Percentiles rank a stretch among this genome's conserved stretches.
Evolutionary conservation across 2,888 invertebrate genomes (phyloP).

Genomic region (Leptopterna dolabrata): DNA sequence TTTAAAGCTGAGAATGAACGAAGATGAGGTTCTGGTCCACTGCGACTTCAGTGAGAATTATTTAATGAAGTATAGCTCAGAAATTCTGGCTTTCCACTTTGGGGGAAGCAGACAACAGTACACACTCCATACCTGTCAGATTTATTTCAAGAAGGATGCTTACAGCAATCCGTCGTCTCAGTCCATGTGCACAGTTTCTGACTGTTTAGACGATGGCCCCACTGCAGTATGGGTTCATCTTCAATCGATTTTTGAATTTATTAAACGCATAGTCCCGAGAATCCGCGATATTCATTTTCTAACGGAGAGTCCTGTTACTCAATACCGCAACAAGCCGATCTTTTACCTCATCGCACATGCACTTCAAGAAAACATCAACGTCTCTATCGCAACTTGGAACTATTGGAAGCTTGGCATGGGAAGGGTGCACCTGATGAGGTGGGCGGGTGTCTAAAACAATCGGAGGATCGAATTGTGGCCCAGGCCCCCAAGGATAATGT

Average conservation of each 20-base stretch:
- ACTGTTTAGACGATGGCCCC: too few relatives aligned
- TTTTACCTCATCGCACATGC: constrained; percentile 25
- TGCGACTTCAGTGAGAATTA: too few relatives aligned
- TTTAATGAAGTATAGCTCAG: background rate
- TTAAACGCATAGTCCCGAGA: too few relatives aligned
- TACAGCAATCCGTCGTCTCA: constrained; percentile 11
- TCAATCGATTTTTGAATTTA: too few relatives aligned
- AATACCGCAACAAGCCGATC: constrained; percentile 29
- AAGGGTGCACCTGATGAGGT: too few relatives aligned
- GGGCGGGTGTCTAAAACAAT: too few relatives aligned
- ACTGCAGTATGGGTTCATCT: constrained; percentile 37
- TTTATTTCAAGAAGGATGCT: constrained; percentile 18
- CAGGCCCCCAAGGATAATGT: constrained; percentile 8
- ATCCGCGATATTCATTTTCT: background rate
- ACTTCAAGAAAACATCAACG: background rate
- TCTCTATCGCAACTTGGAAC: background rate
- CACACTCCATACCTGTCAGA: too few relatives aligned
- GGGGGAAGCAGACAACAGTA: constrained; percentile 20
- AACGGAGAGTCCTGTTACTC: constrained; percentile 13
- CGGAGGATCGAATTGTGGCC: constrained; percentile 61
- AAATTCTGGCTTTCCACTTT: constrained; percentile 59
- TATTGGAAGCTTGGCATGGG: too few relatives aligned
- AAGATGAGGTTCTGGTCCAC: constrained; percentile 28
- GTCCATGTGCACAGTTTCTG: constrained; percentile 39
- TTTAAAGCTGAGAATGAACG: background rate